Conservation (phyloP, 2,797 vertebrate species). For the Chrosomus eos region DNA sequence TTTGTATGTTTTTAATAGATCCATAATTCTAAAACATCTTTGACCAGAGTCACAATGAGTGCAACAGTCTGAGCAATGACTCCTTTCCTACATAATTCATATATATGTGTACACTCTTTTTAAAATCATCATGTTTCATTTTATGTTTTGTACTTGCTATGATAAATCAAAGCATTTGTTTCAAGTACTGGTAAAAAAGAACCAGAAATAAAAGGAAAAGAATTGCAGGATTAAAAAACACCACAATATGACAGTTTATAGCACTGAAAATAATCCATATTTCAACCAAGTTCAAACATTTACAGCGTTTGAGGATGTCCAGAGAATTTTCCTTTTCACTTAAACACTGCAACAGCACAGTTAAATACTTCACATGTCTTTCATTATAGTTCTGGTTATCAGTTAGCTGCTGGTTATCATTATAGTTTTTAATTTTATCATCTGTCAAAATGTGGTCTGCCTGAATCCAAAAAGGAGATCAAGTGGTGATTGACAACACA, state of each 20-base stretch:
- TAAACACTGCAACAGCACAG: background rate
- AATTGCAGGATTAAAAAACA: background rate
- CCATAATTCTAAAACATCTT: constrained; percentile 11
- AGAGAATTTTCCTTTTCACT: background rate
- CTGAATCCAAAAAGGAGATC: background rate
- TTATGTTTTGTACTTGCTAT: background rate
- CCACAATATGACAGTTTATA: background rate
- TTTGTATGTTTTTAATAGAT: background rate
- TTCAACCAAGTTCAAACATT: background rate
- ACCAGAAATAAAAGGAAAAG: background rate
- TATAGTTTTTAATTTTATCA: constrained; percentile 24
- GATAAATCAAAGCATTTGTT: background rate
- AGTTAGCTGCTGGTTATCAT: no score
- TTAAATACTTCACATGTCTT: background rate
- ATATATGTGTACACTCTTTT: background rate
- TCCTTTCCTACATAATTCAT: background rate
- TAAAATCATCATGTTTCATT: background rate
- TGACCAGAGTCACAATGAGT: background rate
- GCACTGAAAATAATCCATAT: background rate
- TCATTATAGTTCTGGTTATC: background rate
- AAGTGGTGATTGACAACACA: constrained; percentile 28
- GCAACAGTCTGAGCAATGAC: background rate
- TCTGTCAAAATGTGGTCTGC: constrained; percentile 29
- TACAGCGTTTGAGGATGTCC: background rate
- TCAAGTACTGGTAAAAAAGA: background rate